phyloP scores from a whole-genome alignment of 2,888 invertebrate species.

The Anodontia alba region DNA sequence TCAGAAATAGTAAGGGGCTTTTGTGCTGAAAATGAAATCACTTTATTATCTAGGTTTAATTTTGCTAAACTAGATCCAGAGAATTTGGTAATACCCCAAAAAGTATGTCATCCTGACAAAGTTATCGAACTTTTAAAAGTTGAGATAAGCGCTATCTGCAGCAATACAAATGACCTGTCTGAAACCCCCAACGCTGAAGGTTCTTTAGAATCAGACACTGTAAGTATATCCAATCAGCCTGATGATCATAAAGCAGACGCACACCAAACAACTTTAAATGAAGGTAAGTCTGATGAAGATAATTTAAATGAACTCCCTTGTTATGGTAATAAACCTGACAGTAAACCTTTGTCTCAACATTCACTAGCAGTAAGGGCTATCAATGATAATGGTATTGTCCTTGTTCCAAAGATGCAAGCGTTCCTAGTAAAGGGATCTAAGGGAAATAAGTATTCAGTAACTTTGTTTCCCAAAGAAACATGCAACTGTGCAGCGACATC shows the following conservation, averaged over 20 bases:
- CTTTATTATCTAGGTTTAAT: background rate
- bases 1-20: slow-evolving; percentile 29
- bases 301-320: too few species aligned
- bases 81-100: background rate
- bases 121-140: slow-evolving; percentile 19
- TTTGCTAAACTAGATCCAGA: slow-evolving; percentile 32
- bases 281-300: background rate
- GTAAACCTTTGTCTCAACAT: slow-evolving; percentile 6
- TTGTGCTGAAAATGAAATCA: slow-evolving; percentile 38
- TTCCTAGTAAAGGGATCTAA: slow-evolving; percentile 37
- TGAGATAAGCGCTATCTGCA: background rate
- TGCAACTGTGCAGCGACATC: slow-evolving; percentile 26
- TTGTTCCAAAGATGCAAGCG: slow-evolving; percentile 40
- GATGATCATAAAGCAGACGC: slow-evolving; percentile 10
- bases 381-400: slow-evolving; percentile 25
- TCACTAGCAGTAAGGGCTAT: slow-evolving; percentile 28
- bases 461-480: slow-evolving; percentile 42
- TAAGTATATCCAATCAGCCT: background rate
- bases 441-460: slow-evolving; percentile 32
- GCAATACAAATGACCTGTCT: background rate
- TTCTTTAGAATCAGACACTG: background rate
- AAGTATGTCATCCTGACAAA: slow-evolving; percentile 34
- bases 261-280: background rate
- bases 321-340: too few species aligned
- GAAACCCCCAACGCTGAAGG: background rate